Base-by-base conservation (phyloP, 2,888 invertebrate species). In the Ochropleura leucogaster region DNA sequence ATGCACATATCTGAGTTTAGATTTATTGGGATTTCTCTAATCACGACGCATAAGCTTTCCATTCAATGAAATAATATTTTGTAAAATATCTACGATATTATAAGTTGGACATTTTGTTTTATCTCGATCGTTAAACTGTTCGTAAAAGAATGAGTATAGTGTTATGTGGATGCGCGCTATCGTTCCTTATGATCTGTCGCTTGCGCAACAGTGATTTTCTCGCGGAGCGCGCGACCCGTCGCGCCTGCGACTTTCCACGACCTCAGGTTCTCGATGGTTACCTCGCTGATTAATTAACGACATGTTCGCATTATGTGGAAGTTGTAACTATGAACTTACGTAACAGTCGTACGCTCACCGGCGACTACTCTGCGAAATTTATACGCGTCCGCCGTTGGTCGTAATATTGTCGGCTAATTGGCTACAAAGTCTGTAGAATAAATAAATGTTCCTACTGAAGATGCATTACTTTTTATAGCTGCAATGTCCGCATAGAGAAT, bases 221-320 rank as follows among this genome's bases (percentile, higher is more conserved):
- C 86, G 85, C 74, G 80, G 80, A 82, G 75, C 80, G 83, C 87
- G 85, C 85, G 85, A 83, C 82, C 79, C 73, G 81, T 74, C 74
- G 83, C 79, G 80, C 79, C 79, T 77, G 78, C 85, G 81, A 87
- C 92, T 93, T 93, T 94, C 94, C 92, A 91, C 90, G 92, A 92
- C 93, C 93, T 87, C 88, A 51, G 78, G 86, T 74, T 79, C 86
- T 74, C 77, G 80, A 73, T 74, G 78, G 82, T 85, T 83, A 83
- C 74, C 77, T 69, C 49, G 68, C 74, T 85, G 82, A 89, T 87
- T 88, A 89, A 88, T 89, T 85, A 84, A 71, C 74, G 74, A 80
- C 79, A 75, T 74, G 67, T 72, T 77, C 46, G 77, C 68, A 77
- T 83, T 75, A 82, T 79, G 77, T 77, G 76, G 77, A 78, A 85